Base-by-base conservation (phyloP, 1,140 invertebrate genomes). In the Helicoverpa zea region DNA sequence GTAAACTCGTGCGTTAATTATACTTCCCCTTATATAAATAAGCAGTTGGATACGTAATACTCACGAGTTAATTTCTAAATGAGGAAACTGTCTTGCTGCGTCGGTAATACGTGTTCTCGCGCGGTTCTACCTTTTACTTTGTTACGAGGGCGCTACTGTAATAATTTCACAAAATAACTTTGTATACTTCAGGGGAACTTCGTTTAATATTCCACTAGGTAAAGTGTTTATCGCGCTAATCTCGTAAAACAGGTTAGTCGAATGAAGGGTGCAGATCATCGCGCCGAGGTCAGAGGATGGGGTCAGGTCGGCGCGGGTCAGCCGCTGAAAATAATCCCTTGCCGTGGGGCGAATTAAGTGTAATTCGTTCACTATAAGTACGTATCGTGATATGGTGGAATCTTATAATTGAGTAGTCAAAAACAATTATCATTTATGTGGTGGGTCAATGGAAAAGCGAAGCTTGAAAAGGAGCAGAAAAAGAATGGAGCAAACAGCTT, bases 241-340 rank as follows among this genome's bases (percentile, higher is more conserved):
- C 86, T 89, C 84, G 85, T 89, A 86, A 89, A 92, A 93, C 91
- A 90, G 89, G 91, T 92, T 92, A 92, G 84, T 81, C 80, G 87
- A 89, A 87, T 86, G 83, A 91, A 89, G 86, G 86, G 87, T 85
- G 86, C 86, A 88, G 85, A 90, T 86, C 86, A 91, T 87, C 85
- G 89, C 83, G 79, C 54, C 84, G 89, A 86, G 91, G 91, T 92
- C 89, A 91, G 80, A 90, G 89, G 89, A 87, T 85, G 85, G 86
- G 88, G 90, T 91, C 90, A 88, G 88, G 85, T 87, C 84, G 86
- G 79, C 81, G 61, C 68, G 83, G 86, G 87, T 83, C 86, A 83
- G 83, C 80, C 85, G 81, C 80, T 88, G 80, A 89, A 89, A 90
- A 86, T 89, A 90, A 90, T 89, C 90, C 88, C 87, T 86, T 85